These are phyloP conservation scores for Mesoligia furuncula DNA, from an alignment of 2,888 invertebrate genomes.

Conservation along the genomic window DNA sequence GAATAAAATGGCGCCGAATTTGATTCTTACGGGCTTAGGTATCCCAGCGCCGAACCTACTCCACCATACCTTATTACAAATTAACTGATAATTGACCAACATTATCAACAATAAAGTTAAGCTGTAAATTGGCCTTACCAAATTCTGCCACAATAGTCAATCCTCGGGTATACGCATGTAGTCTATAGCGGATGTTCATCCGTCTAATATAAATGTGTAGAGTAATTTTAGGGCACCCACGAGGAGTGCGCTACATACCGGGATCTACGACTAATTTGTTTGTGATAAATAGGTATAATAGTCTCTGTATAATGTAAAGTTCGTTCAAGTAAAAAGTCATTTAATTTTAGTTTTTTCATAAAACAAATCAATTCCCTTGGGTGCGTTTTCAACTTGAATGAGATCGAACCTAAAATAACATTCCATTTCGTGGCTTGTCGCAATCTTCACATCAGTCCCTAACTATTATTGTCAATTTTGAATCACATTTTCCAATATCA, in stretches of 20 bases:
- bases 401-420: not conserved
- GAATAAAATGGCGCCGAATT: no score
- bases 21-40: not conserved
- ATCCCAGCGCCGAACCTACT: no score
- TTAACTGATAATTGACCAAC: not conserved
- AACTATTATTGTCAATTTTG: not conserved
- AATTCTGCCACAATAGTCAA: conserved; percentile 33
- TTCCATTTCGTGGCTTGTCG: not conserved
- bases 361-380: not conserved
- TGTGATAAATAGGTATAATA: conserved; percentile 6
- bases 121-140: not conserved
- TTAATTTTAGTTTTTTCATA: not conserved
- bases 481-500: conserved; percentile 4
- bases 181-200: conserved; percentile 44
- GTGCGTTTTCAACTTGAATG: not conserved
- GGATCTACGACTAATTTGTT: conserved; percentile 25
- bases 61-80: not conserved
- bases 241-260: conserved; percentile 26
- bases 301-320: not conserved
- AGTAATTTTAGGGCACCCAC: conserved; percentile 50
- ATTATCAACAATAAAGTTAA: not conserved
- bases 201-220: conserved; percentile 48
- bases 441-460: not conserved
- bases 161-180: conserved; percentile 10
- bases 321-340: not conserved